Conservation (phyloP, 1,140 invertebrate genomes). For the Sinella curviseta region DNA sequence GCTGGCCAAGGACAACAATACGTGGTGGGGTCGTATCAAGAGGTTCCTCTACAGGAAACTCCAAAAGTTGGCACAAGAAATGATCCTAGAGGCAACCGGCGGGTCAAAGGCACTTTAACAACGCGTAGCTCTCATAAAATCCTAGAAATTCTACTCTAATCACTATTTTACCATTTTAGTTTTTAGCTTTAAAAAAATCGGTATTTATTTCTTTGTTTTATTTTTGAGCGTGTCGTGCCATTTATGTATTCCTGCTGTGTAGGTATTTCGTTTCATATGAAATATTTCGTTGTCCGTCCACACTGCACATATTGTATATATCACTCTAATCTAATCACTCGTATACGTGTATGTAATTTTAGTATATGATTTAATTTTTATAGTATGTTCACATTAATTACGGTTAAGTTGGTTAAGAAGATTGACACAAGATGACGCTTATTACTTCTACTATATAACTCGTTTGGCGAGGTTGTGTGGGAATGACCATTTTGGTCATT, state of each 20-base stretch:
- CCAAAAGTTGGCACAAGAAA: slow-evolving; percentile 32
- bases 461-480: too few species aligned
- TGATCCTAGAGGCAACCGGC: too few species aligned
- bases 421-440: neutral
- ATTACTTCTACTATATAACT: too few species aligned
- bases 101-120: slow-evolving; percentile 23
- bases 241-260: neutral
- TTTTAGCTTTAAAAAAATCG: neutral
- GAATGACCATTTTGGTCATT: too few species aligned
- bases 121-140: too few species aligned
- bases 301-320: too few species aligned
- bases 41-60: slow-evolving; percentile 32
- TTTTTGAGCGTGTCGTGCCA: too few species aligned
- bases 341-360: too few species aligned
- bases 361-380: too few species aligned
- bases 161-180: neutral
- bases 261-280: neutral
- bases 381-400: too few species aligned
- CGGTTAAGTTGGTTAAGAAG: too few species aligned
- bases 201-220: neutral
- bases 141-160: neutral
- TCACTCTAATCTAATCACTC: too few species aligned
- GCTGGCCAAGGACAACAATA: slow-evolving; percentile 10
- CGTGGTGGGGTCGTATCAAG: slow-evolving; percentile 37
- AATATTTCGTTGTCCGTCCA: neutral